phyloP scores from a whole-genome alignment of 2,888 invertebrate genomes.

The Tetheella fluctuosa region DNA sequence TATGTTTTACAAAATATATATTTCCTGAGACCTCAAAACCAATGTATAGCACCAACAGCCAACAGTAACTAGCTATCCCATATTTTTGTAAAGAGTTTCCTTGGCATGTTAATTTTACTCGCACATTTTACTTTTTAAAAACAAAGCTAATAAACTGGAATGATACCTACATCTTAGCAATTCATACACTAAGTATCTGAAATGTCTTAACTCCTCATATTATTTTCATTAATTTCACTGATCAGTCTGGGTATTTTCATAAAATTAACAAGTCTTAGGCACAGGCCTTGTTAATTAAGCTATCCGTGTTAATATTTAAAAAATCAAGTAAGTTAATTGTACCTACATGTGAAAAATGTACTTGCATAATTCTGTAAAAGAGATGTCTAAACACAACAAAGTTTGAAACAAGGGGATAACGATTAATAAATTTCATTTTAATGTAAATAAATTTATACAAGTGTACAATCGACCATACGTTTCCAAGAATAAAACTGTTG shows the following conservation, averaged over 20 bases:
- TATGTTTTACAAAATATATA: too few relatives aligned
- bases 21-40: too few relatives aligned
- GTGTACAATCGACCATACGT: constrained; percentile 13
- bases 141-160: not conserved
- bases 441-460: constrained; percentile 9
- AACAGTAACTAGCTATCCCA: too few relatives aligned
- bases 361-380: constrained; percentile 10
- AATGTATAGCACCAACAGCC: too few relatives aligned
- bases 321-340: constrained; percentile 6
- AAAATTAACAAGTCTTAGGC: constrained; percentile 27
- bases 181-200: not conserved
- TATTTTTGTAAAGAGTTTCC: too few relatives aligned
- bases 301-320: constrained; percentile 4
- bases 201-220: not conserved
- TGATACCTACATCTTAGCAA: not conserved
- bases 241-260: constrained; percentile 16
- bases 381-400: constrained; percentile 13
- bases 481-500: constrained; percentile 42
- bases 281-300: not conserved
- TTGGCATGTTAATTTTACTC: too few relatives aligned
- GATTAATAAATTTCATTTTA: constrained; percentile 11
- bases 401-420: constrained; percentile 12
- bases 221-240: not conserved
- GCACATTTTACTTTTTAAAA: too few relatives aligned
- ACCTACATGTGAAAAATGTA: constrained; percentile 12